Evolutionary conservation across 1,140 invertebrate species (phyloP).

Genomic region (Lordiphosa clarofinis): DNA sequence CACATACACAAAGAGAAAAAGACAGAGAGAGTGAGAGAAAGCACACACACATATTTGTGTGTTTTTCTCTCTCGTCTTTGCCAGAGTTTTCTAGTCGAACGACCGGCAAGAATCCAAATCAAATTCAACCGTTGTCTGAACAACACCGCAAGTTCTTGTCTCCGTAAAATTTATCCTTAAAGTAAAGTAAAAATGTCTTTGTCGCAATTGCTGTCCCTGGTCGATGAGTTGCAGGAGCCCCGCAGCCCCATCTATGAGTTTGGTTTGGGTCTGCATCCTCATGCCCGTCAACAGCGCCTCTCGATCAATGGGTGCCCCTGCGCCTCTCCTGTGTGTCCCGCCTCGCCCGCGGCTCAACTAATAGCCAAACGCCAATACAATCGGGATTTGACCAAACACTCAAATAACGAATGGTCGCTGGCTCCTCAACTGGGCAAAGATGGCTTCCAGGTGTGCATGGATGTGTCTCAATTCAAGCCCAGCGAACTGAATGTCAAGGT

Average conservation of each 20-base stretch:
- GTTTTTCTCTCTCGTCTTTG: conserved; percentile 13
- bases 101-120: conserved; percentile 18
- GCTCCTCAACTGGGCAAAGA: conserved; percentile 54
- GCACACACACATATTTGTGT: not conserved
- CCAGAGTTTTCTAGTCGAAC: conserved; percentile 18
- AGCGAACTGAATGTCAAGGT: conserved; percentile 89
- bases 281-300: conserved; percentile 17
- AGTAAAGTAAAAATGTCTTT: conserved; percentile 51
- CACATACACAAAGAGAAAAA: not conserved
- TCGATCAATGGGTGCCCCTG: conserved; percentile 48
- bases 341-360: conserved; percentile 41
- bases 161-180: conserved; percentile 14
- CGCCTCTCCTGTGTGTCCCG: conserved; percentile 41
- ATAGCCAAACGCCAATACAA: conserved; percentile 29
- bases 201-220: conserved; percentile 48
- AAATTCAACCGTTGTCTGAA: not conserved
- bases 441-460: conserved; percentile 83
- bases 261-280: conserved; percentile 44
- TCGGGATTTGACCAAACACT: conserved; percentile 34
- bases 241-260: conserved; percentile 51
- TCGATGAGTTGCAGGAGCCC: conserved; percentile 50
- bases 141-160: not conserved
- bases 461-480: conserved; percentile 86
- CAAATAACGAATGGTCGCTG: conserved; percentile 31
- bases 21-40: not conserved